Evolutionary conservation across 2,113 vertebrate species (phyloP).

Genomic region (Brevimyrus niger): DNA sequence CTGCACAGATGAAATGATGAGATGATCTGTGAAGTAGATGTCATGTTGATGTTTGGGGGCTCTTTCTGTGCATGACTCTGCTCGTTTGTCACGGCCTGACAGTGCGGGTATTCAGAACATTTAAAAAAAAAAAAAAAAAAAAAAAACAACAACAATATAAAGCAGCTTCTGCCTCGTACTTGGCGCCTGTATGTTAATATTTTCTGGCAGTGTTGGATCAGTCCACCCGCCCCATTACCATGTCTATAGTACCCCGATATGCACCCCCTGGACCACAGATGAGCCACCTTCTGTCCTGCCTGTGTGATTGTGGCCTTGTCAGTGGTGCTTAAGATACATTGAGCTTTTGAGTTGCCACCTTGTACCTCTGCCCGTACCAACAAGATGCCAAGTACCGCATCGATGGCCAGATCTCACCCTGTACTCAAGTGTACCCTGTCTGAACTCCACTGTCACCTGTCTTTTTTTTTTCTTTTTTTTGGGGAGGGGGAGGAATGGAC

Average conservation of each 20-base stretch:
- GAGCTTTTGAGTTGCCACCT: conserved; percentile 4
- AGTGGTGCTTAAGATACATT: conserved; percentile 16
- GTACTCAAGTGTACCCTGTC: background rate
- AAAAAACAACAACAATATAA: conserved; percentile 7
- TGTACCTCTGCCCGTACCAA: background rate
- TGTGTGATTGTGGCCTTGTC: conserved; percentile 22
- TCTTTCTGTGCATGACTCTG: background rate
- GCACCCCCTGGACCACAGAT: background rate
- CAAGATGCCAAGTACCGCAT: background rate
- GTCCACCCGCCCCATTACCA: conserved; percentile 14
- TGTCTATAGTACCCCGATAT: conserved; percentile 18
- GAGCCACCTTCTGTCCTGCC: conserved; percentile 19
- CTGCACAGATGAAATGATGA: background rate
- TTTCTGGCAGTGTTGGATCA: conserved; percentile 14
- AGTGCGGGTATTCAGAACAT: background rate
- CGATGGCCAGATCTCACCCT: background rate
- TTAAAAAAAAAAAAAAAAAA: conserved; percentile 1
- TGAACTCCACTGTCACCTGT: background rate
- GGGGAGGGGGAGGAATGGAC: background rate
- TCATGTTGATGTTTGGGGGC: background rate
- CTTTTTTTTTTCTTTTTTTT: background rate
- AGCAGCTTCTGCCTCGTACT: background rate
- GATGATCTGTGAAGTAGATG: background rate
- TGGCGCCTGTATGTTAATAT: background rate
- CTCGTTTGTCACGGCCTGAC: background rate